Evolutionary conservation across 2,888 invertebrate species (phyloP).

Genomic region (Priapulus caudatus): DNA sequence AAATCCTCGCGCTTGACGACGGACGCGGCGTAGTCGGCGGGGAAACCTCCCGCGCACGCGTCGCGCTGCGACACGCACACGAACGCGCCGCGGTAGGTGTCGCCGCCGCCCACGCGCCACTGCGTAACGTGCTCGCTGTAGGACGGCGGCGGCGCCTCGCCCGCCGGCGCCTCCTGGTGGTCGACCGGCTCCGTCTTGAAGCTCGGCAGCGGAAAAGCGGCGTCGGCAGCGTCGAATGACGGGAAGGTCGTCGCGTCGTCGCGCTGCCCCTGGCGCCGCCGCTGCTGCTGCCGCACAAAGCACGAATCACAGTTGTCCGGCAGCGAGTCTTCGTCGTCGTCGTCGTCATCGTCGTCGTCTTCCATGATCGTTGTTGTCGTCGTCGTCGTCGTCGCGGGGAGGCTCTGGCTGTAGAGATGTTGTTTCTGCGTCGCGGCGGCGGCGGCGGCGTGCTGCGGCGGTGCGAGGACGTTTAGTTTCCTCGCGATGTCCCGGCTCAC

Average conservation of each 20-base stretch:
- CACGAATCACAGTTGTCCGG: too few relatives aligned
- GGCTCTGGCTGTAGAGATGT: background rate
- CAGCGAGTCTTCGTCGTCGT: background rate
- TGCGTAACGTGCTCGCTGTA: background rate
- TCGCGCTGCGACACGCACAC: constrained; percentile 1
- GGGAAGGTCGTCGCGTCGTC: too few relatives aligned
- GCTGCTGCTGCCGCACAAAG: constrained; percentile 11
- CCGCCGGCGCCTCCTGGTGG: background rate
- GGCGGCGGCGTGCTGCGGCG: too few relatives aligned
- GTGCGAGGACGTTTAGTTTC: too few relatives aligned
- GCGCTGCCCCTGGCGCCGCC: constrained; percentile 11
- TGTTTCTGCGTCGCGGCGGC: background rate
- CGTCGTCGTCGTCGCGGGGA: background rate
- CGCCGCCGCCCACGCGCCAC: too few relatives aligned
- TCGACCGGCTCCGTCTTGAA: background rate
- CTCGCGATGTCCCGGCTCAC: background rate
- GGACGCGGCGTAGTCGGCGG: background rate
- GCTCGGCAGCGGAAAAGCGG: background rate
- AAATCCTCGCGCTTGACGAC: constrained; percentile 6
- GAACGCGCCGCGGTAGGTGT: background rate
- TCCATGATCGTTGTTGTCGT: background rate
- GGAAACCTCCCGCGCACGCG: background rate
- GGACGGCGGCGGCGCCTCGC: background rate
- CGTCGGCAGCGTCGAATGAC: background rate
- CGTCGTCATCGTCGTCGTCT: too few relatives aligned